These are phyloP conservation scores for Aphrophora alni DNA, from an alignment of 2,888 invertebrate genomes.

Conservation along the genomic window DNA sequence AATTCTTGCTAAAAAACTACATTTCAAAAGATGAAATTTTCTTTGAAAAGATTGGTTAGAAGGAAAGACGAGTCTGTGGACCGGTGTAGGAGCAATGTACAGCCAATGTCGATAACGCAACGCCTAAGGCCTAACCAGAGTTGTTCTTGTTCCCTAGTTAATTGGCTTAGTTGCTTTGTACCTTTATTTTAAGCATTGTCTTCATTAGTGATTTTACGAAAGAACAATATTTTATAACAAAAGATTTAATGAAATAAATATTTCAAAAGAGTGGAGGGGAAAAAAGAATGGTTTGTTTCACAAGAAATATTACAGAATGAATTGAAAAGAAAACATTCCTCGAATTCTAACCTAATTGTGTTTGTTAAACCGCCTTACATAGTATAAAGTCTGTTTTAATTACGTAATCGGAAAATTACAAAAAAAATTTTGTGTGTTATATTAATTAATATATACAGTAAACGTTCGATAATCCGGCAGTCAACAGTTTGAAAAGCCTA, in stretches of 20 bases:
- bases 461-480: too few relatives aligned
- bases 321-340: neutral
- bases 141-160: neutral
- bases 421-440: too few relatives aligned
- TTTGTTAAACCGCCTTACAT: too few relatives aligned
- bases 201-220: neutral
- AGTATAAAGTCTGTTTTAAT: too few relatives aligned
- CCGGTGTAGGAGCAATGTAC: neutral
- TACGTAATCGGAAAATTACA: too few relatives aligned
- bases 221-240: conserved; percentile 1
- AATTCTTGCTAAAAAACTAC: too few relatives aligned
- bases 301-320: neutral
- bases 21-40: too few relatives aligned
- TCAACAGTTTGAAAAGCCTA: too few relatives aligned
- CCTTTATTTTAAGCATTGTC: neutral
- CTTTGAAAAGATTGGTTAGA: too few relatives aligned
- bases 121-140: neutral
- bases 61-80: too few relatives aligned
- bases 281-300: neutral
- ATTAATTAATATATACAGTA: too few relatives aligned
- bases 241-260: conserved; percentile 5
- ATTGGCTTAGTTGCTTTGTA: neutral
- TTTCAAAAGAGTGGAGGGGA: neutral
- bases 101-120: neutral
- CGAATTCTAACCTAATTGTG: neutral